phyloP scores from a whole-genome alignment of 2,113 vertebrate genomes.

The Nibea albiflora region DNA sequence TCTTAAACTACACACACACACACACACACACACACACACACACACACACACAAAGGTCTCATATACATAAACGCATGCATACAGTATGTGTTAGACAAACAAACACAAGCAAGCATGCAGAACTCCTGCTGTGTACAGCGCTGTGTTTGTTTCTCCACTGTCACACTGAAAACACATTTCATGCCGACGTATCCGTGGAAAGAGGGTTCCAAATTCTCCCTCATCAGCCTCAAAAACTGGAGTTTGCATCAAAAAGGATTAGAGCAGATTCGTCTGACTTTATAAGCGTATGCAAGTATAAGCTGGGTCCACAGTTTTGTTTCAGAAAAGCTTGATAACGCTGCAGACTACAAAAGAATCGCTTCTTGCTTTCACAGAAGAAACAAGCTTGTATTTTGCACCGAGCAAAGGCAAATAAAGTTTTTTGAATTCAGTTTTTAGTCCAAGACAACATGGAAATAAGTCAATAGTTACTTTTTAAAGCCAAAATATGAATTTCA shows the following conservation, averaged over 20 bases:
- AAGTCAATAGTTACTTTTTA: neutral
- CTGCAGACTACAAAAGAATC: neutral
- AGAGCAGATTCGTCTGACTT: neutral
- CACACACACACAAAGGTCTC: conserved; percentile 9
- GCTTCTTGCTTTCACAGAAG: neutral
- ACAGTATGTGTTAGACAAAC: conserved; percentile 47
- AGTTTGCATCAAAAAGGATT: neutral
- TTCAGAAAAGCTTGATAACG: neutral
- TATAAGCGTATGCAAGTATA: neutral
- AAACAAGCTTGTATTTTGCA: neutral
- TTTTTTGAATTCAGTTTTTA: neutral
- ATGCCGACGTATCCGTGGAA: no score
- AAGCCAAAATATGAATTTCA: neutral
- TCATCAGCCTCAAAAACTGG: neutral
- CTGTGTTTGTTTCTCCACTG: conserved; percentile 23
- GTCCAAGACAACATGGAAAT: neutral
- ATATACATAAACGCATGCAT: conserved; percentile 40
- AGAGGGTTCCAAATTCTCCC: neutral
- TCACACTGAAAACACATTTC: neutral
- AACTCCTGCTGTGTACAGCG: conserved; percentile 21
- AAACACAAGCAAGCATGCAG: conserved; percentile 3
- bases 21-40: conserved; percentile 18
- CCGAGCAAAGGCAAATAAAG: neutral
- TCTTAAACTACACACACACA: conserved; percentile 24
- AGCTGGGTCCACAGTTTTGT: neutral